Base-by-base conservation (phyloP, 1,140 invertebrate species). In the Brachionus manjavacas region DNA sequence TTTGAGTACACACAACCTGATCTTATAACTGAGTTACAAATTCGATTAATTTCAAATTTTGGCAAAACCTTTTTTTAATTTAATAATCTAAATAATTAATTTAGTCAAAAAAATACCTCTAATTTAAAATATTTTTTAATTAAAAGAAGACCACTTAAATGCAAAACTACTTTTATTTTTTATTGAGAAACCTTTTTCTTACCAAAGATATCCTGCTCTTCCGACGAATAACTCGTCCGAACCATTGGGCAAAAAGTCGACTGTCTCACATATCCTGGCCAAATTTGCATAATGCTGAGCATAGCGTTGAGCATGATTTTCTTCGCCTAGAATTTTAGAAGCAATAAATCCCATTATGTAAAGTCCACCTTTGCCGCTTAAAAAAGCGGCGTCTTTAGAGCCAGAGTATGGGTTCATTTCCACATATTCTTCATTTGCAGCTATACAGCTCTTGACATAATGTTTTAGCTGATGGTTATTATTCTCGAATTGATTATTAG, bases 191-290 rank as follows among this genome's bases (percentile, higher is more conserved):
- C 14, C 23, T 41, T 39, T n/a, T 49, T 11, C 4, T 49, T 60
- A 80, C 76, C 76, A 80, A 60, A 97, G 88, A 89, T 94, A 96
- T 28, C 95, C 95, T 87, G 91, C 92, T 87, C 94, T 91, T 20
- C 95, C 95, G 91, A 94, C 95, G 7, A 96, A 89, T 39, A 95
- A 87, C 90, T 96, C 95, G 92, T 96, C 94, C 1, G 94, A 92
- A 16, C 79, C 79, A 46, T 60, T 43, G n/a, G 20, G 23, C 25
- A 81, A 68, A 68, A 81, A 81, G 35, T 81, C 79, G 20, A 81
- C 23, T 43, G 20, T 52, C 20, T 81, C 79, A 64, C 79, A 81
- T 11, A 64, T 23, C 16, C 11, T 41, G 11, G 79, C 49, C 6
- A 81, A 46, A 43, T 81, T 81, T 25, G 12, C 79, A 12, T 81